Conservation (phyloP, 2,113 vertebrate species). For the Acrocephalus arundinaceus region DNA sequence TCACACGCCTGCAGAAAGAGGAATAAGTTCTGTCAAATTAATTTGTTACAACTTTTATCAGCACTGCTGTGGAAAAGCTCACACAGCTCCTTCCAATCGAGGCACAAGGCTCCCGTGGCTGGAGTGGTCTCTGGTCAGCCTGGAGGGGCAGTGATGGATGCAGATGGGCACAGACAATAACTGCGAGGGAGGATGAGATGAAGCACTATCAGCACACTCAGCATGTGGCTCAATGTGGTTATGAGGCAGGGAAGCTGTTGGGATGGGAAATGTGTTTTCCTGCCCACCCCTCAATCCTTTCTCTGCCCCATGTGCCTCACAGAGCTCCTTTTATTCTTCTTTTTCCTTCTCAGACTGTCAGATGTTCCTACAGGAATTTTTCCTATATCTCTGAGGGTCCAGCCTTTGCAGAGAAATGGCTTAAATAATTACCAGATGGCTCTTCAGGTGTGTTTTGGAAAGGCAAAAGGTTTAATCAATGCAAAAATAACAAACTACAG, state of each 20-base stretch:
- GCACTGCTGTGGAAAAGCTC: not conserved
- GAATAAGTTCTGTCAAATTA: not conserved
- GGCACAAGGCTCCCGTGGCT: not conserved
- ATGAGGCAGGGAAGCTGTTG: rapidly evolving
- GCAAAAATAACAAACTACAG: no score
- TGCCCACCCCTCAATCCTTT: not conserved
- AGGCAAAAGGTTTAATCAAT: no score
- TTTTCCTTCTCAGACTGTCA: not conserved
- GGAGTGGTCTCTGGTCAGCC: rapidly evolving
- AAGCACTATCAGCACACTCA: rapidly evolving
- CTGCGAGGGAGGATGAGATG: not conserved
- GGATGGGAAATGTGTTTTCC: not conserved
- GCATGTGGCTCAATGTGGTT: not conserved
- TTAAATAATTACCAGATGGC: no score
- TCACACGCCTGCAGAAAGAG: not conserved
- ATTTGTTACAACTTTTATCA: not conserved
- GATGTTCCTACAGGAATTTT: not conserved
- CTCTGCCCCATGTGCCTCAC: rapidly evolving
- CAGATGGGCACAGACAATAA: rapidly evolving
- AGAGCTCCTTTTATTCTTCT: not conserved
- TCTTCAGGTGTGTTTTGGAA: no score
- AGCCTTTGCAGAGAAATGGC: no score
- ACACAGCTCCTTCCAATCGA: rapidly evolving
- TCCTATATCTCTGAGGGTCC: no score
- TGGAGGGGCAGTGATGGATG: not conserved